Evolutionary conservation across 2,888 invertebrate species (phyloP), one percentile per base, ranked within the genome.

Genomic region (Julus scandinavius): DNA sequence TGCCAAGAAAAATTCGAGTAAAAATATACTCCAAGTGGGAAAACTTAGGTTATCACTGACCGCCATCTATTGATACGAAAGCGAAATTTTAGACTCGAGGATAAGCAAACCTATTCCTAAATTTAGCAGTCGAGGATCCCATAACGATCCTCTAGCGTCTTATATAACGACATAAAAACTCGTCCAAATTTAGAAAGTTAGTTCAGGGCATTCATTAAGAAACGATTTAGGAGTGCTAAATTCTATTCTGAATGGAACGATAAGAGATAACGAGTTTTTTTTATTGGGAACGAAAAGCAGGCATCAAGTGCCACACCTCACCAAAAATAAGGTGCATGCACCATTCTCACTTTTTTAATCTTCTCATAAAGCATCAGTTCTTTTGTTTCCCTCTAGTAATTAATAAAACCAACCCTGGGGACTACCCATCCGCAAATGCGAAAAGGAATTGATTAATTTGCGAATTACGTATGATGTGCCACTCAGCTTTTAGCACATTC

Each of bases 231-330:
- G 38, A 29, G 38, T 38, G 80, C 80, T 80, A 80, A 38, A 13
- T 80, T 80, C 80, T 80, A 80, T 80, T 80, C 80, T 80, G 80
- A 80, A 80, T 38, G 13, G 80, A 38, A 80, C 80, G 80, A 80
- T 80, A 29, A 29, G 80, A 80, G 80, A 80, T 38, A 80, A 80
- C 80, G 11, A 80, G 29, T 80, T 80, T 80, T 80, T 80, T 80
- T 80, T 80, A 80, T 80, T 38, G 38, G 1, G 4, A 38, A 29
- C 38, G 11, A 80, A 80, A 29, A 80, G 38, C 29, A 20, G 72
- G 29, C 80, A 80, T 80, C 63, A n/a, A 63, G 63, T 17, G n/a
- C 63, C 63, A 38, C 80, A 80, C 80, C 38, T 80, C 2, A 29
- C 80, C 80, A 80, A 38, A 72, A 80, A 80, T 20, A 80, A 80